Evolutionary conservation across 1,140 invertebrate species (phyloP).

Genomic region (Neodiprion virginianus): DNA sequence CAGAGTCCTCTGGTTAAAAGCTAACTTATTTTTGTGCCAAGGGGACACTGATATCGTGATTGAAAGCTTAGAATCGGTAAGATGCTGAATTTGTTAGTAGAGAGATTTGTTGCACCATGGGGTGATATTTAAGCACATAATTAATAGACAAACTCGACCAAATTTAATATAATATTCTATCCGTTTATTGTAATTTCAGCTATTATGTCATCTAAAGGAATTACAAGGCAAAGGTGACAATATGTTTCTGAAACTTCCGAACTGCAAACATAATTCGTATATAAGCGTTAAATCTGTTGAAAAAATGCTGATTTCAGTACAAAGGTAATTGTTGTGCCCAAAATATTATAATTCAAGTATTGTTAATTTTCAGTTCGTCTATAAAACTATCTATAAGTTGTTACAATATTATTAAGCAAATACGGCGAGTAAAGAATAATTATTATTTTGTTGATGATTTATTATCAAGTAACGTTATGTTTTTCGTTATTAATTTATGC

Average conservation of each 20-base stretch:
- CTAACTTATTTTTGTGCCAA: conserved; percentile 61
- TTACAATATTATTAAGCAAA: conserved; percentile 6
- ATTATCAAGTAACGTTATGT: background rate
- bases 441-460: background rate
- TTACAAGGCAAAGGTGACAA: conserved; percentile 44
- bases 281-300: conserved; percentile 56
- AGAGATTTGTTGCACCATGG: background rate
- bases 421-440: conserved; percentile 17
- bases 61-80: conserved; percentile 57
- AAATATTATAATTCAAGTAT: background rate
- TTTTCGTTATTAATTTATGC: conserved; percentile 14
- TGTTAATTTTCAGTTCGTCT: conserved; percentile 9
- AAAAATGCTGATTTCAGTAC: conserved; percentile 61
- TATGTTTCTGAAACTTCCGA: conserved; percentile 56
- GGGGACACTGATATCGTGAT: conserved; percentile 60
- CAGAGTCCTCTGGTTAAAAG: conserved; percentile 64
- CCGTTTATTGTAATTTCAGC: conserved; percentile 38
- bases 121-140: conserved; percentile 7
- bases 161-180: conserved; percentile 13
- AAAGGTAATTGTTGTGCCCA: conserved; percentile 48
- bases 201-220: conserved; percentile 52
- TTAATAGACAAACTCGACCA: conserved; percentile 1
- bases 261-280: conserved; percentile 61
- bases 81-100: background rate
- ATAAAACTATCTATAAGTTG: conserved; percentile 12